These are phyloP conservation scores for Ptychochromis oligacanthus DNA, from an alignment of 2,113 vertebrate species.

Conservation along the genomic window DNA sequence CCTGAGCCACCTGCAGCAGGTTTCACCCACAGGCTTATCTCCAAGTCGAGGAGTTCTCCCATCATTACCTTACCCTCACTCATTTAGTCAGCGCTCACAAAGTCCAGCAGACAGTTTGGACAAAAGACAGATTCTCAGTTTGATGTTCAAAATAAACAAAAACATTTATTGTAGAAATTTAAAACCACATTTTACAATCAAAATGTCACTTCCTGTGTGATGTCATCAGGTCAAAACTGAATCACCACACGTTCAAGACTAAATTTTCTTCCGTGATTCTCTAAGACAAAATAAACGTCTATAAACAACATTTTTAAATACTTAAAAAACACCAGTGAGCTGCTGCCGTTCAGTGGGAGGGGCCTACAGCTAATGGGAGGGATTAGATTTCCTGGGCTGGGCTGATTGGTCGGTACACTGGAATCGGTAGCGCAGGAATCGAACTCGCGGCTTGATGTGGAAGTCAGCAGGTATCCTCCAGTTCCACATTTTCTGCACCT, in stretches of 20 bases:
- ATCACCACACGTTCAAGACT: neutral
- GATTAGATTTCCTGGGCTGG: slow-evolving; percentile 61
- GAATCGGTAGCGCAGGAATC: slow-evolving; percentile 78
- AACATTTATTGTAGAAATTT: slow-evolving; percentile 48
- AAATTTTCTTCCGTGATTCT: neutral
- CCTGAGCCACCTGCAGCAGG: too few species aligned
- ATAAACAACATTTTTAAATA: slow-evolving; percentile 78
- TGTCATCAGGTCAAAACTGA: slow-evolving; percentile 20
- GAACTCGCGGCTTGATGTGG: slow-evolving; percentile 79
- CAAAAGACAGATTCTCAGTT: slow-evolving; percentile 10
- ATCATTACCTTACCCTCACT: too few species aligned
- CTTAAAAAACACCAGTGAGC: slow-evolving; percentile 36
- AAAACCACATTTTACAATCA: slow-evolving; percentile 41
- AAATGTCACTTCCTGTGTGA: slow-evolving; percentile 31
- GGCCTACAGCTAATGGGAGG: slow-evolving; percentile 64
- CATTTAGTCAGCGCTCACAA: neutral
- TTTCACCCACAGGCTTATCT: too few species aligned
- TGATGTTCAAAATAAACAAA: slow-evolving; percentile 63
- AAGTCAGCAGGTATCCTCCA: slow-evolving; percentile 88
- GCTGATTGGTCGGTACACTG: slow-evolving; percentile 77
- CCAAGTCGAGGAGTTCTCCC: too few species aligned
- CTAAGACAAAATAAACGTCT: slow-evolving; percentile 48
- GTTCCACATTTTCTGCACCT: slow-evolving; percentile 86
- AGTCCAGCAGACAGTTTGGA: neutral
- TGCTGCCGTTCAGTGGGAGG: neutral